Conservation (phyloP, 2,888 invertebrate species). For the Pemphredon lugubris region DNA sequence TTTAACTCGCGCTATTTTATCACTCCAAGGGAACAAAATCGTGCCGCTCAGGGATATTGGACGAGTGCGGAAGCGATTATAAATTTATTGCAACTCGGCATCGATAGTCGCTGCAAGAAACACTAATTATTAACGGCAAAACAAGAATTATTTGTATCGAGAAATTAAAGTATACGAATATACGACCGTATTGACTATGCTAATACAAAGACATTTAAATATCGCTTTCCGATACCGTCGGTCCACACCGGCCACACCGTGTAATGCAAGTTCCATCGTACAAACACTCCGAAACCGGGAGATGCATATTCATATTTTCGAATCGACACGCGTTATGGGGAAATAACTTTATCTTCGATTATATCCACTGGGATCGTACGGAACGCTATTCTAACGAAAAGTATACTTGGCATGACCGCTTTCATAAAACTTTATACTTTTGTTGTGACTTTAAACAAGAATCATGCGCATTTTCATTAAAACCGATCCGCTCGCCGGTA, state of each 20-base stretch:
- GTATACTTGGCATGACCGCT: neutral
- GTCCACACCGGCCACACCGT: neutral
- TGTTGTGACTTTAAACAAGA: neutral
- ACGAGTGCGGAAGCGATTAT: too few species aligned
- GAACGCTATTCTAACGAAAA: neutral
- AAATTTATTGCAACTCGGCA: too few species aligned
- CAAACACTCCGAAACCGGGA: neutral
- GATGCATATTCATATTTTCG: constrained; percentile 8
- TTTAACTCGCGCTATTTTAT: too few species aligned
- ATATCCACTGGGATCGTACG: neutral
- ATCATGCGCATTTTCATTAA: too few species aligned
- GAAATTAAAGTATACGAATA: neutral
- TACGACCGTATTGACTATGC: neutral
- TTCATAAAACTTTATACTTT: neutral
- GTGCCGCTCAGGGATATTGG: too few species aligned
- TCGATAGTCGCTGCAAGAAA: too few species aligned
- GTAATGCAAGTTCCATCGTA: neutral
- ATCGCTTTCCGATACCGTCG: neutral
- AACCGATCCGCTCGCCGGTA: too few species aligned
- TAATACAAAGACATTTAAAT: neutral
- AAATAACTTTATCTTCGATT: constrained; percentile 4
- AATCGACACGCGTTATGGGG: neutral
- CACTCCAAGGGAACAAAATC: too few species aligned
- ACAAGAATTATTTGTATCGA: neutral
- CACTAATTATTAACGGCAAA: neutral